Base-by-base conservation (phyloP, 2,888 invertebrate genomes). In the Drosophila niveifrons region DNA sequence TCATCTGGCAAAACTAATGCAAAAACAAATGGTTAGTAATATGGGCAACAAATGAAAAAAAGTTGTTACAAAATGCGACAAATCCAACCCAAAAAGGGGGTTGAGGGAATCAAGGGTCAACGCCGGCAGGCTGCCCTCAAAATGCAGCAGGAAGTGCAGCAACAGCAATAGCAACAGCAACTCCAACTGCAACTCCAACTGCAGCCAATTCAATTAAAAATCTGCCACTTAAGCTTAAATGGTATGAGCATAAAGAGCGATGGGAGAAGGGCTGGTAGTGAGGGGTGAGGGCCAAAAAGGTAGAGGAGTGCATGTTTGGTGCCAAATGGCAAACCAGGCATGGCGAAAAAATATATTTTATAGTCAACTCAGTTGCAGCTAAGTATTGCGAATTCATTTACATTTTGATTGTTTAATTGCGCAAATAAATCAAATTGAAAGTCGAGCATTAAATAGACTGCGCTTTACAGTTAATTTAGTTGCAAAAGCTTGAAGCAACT, bases 131-230 rank as follows among this genome's bases (percentile, higher is more conserved):
- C 64, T 59, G 65, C 56, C 17, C 58, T 51, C 50, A 39, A 74
- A 72, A 57, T 66, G 63, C 58, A 62, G 55, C 66, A 53, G 69
- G 50, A 62, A 75, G 61, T 77, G 78, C 73, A 73, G 59, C 62
- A 64, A 75, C 61, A 67, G 81, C 84, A 77, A 4, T 13, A 23
- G 57, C 50, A 57, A 66, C 63, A 70, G 78, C 84, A 76, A 78
- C 83, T 88, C 84, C 85, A 85, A 8, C 18, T 34, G 57, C 50
- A 57, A 66, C 63, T 72, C 78, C 88, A 76, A 78, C 83, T 88
- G 87, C 88, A 85, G 79, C 83, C 86, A 87, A 88, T 87, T 87
- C 89, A 89, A 87, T 87, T 87, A 89, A 87, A 87, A 87, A 88
- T 80, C 80, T 87, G 88, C 89, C 86, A 89, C 89, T 89, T 89